Evolutionary conservation across 1,140 invertebrate genomes (phyloP).

Genomic region (Mactra quadrangularis): DNA sequence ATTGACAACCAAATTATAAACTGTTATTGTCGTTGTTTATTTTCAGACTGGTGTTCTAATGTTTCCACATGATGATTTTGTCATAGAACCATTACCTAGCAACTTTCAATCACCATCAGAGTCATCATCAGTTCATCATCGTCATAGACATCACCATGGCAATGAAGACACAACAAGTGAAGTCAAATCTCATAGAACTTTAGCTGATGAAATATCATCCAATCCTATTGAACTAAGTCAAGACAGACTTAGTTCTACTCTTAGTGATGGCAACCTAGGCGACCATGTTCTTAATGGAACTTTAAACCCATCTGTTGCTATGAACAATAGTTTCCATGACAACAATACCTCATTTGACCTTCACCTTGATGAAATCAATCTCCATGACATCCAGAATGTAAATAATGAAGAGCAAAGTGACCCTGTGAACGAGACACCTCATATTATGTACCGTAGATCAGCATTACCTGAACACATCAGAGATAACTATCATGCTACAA

Average conservation of each 20-base stretch:
- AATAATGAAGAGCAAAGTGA: background rate
- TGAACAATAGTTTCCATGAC: background rate
- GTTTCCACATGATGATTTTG: conserved; percentile 67
- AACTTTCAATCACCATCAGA: conserved; percentile 12
- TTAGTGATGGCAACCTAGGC: background rate
- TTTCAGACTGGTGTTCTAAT: conserved; percentile 66
- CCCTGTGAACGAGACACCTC: conserved; percentile 16
- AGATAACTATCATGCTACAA: conserved; percentile 55
- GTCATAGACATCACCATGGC: conserved; percentile 45
- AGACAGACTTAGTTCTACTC: conserved; percentile 8
- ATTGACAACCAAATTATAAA: no score
- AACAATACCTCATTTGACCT: background rate
- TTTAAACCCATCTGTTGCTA: background rate
- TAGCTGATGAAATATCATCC: no score
- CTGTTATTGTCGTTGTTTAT: no score
- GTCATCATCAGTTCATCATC: conserved; percentile 5
- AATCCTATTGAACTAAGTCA: no score
- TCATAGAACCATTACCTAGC: conserved; percentile 65
- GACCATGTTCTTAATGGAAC: conserved; percentile 3
- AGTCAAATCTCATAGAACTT: no score
- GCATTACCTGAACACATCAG: conserved; percentile 54
- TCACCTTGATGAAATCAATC: conserved; percentile 7
- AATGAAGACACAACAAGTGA: background rate
- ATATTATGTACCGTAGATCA: conserved; percentile 67
- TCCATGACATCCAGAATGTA: conserved; percentile 32